Conservation (phyloP, 2,113 vertebrate species). For the Picathartes gymnocephalus region DNA sequence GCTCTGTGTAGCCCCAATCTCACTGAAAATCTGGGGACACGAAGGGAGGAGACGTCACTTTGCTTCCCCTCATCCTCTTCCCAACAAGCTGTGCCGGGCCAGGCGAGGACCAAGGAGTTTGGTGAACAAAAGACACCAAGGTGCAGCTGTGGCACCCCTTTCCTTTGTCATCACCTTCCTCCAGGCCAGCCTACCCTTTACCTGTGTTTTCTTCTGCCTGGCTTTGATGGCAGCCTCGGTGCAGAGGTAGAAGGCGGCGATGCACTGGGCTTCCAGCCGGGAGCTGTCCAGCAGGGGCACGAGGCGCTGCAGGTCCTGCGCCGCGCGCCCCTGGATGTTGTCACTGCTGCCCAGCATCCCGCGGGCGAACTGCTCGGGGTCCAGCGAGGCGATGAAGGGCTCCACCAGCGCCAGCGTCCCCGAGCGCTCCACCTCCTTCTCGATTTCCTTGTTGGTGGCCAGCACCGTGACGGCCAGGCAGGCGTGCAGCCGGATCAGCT, state of each 20-base stretch:
- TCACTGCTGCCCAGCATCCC: constrained; percentile 84
- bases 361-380: constrained; percentile 85
- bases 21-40: constrained; percentile 85
- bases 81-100: accelerated
- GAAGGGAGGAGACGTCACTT: neutral
- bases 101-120: neutral
- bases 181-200: constrained; percentile 50
- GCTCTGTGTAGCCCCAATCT: constrained; percentile 93
- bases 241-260: constrained; percentile 94
- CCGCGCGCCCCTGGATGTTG: constrained; percentile 86
- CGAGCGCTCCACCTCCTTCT: constrained; percentile 93
- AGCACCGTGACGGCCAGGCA: constrained; percentile 91
- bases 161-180: neutral
- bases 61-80: neutral
- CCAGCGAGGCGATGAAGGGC: constrained; percentile 91
- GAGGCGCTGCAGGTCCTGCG: constrained; percentile 88
- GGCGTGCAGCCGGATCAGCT: constrained; percentile 88
- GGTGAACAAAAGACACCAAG: neutral
- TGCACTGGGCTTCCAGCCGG: constrained; percentile 91
- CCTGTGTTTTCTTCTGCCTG: constrained; percentile 92
- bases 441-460: constrained; percentile 91
- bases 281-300: constrained; percentile 90
- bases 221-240: constrained; percentile 90
- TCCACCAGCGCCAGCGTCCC: constrained; percentile 96
- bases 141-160: neutral